Conservation (phyloP, 2,888 invertebrate genomes). For the Eumerus sabulonum region DNA sequence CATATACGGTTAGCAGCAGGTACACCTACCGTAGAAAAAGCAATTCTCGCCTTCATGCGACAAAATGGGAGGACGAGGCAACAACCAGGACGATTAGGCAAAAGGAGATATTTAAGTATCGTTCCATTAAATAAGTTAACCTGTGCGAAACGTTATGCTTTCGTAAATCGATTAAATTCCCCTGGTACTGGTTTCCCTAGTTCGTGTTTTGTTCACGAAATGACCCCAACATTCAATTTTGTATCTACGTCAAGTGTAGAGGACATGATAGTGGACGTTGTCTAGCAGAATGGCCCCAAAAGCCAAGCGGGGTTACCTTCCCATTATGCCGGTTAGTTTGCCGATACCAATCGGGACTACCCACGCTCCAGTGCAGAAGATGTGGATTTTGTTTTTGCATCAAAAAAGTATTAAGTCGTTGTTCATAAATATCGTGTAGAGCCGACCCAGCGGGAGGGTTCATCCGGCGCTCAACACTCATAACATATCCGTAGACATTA, state of each 20-base stretch:
- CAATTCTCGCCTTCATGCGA: background rate
- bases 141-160: slow-evolving; percentile 66
- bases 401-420: slow-evolving; percentile 66
- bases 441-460: slow-evolving; percentile 18
- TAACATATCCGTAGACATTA: background rate
- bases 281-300: background rate
- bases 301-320: slow-evolving; percentile 2
- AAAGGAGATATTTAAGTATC: slow-evolving; percentile 65
- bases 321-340: slow-evolving; percentile 40
- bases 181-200: slow-evolving; percentile 58
- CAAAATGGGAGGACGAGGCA: slow-evolving; percentile 2
- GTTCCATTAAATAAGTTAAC: slow-evolving; percentile 66
- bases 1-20: slow-evolving; percentile 3
- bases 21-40: slow-evolving; percentile 2
- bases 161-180: slow-evolving; percentile 66
- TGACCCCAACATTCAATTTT: slow-evolving; percentile 67
- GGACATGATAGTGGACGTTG: slow-evolving; percentile 36
- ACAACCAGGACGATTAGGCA: slow-evolving; percentile 14
- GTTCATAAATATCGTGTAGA: slow-evolving; percentile 64
- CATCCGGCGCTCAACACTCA: slow-evolving; percentile 30
- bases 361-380: slow-evolving; percentile 37
- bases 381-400: slow-evolving; percentile 51
- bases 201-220: slow-evolving; percentile 60
- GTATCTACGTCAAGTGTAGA: slow-evolving; percentile 51
- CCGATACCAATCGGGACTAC: slow-evolving; percentile 52